phyloP scores from a whole-genome alignment of 92 coral and sea anemone genomes.

The Heteractis magnifica region DNA sequence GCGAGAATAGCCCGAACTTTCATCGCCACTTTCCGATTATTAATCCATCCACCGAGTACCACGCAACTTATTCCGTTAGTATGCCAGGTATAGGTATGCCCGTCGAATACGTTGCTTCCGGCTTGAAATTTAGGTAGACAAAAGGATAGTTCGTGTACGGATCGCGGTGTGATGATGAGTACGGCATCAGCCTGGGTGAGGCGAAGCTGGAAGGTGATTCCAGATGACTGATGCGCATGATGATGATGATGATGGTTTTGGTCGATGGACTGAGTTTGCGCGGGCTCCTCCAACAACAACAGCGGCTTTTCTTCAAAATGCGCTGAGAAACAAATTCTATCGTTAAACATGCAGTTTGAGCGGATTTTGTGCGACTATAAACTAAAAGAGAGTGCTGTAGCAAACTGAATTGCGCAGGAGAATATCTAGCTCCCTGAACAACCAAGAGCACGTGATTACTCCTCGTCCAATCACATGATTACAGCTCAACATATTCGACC shows the following conservation, averaged over 20 bases:
- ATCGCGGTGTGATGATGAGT: slow-evolving; percentile 30
- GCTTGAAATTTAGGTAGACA: slow-evolving; percentile 17
- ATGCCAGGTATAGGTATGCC: slow-evolving; percentile 48
- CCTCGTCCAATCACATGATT: background rate
- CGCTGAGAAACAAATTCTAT: slow-evolving; percentile 6
- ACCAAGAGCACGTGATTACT: background rate
- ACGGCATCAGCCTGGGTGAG: slow-evolving; percentile 43
- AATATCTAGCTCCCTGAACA: background rate
- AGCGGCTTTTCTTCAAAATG: slow-evolving; percentile 34
- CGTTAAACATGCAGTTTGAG: background rate
- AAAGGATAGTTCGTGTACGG: slow-evolving; percentile 39
- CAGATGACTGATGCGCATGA: slow-evolving; percentile 1
- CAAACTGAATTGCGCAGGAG: background rate
- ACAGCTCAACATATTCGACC: background rate
- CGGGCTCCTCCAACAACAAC: slow-evolving; percentile 34
- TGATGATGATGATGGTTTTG: background rate
- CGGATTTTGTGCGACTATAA: background rate
- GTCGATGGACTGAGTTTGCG: background rate
- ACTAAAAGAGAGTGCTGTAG: background rate
- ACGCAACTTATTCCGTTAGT: slow-evolving; percentile 39
- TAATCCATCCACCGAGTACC: slow-evolving; percentile 48
- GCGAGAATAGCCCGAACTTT: slow-evolving; percentile 47
- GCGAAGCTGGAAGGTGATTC: slow-evolving; percentile 18
- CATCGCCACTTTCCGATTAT: slow-evolving; percentile 40
- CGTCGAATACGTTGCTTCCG: slow-evolving; percentile 26